These are phyloP conservation scores for Conchocele bisecta DNA, from an alignment of 2,888 invertebrate genomes.

Conservation along the genomic window DNA sequence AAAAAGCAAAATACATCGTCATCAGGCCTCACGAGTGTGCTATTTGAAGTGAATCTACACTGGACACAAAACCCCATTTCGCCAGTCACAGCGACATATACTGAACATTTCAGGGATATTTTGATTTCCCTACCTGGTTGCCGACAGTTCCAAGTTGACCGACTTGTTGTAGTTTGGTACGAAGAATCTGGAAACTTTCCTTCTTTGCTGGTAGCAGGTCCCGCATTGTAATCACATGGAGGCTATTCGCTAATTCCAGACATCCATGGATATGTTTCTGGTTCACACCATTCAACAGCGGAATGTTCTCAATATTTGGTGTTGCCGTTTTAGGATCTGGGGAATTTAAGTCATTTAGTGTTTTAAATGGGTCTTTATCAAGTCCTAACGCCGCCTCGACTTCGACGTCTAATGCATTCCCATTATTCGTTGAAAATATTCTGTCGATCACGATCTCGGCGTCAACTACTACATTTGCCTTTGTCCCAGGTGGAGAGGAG, in stretches of 20 bases:
- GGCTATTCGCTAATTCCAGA: slow-evolving; percentile 61
- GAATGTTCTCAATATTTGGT: slow-evolving; percentile 52
- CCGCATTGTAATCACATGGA: slow-evolving; percentile 65
- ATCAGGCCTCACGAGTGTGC: too few relatives aligned
- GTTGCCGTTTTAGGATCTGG: slow-evolving; percentile 24
- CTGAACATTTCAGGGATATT: too few relatives aligned
- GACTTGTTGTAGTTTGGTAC: slow-evolving; percentile 65
- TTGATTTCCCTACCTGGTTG: slow-evolving; percentile 73
- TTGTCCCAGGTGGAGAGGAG: slow-evolving; percentile 46
- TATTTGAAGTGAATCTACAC: too few relatives aligned
- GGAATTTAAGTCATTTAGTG: slow-evolving; percentile 32
- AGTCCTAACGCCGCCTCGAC: slow-evolving; percentile 57
- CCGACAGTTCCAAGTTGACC: slow-evolving; percentile 72
- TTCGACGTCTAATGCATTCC: slow-evolving; percentile 48
- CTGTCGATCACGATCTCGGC: slow-evolving; percentile 71
- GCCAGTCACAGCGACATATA: too few relatives aligned
- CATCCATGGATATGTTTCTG: slow-evolving; percentile 72
- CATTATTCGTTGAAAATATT: slow-evolving; percentile 58
- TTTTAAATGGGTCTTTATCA: slow-evolving; percentile 62
- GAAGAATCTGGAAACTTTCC: slow-evolving; percentile 63
- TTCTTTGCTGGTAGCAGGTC: slow-evolving; percentile 72
- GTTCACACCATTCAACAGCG: slow-evolving; percentile 65
- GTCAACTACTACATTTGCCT: slow-evolving; percentile 60
- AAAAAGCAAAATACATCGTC: too few relatives aligned
- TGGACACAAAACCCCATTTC: too few relatives aligned